Conservation (phyloP, 2,888 invertebrate genomes). For the Drosophila pegasa region DNA sequence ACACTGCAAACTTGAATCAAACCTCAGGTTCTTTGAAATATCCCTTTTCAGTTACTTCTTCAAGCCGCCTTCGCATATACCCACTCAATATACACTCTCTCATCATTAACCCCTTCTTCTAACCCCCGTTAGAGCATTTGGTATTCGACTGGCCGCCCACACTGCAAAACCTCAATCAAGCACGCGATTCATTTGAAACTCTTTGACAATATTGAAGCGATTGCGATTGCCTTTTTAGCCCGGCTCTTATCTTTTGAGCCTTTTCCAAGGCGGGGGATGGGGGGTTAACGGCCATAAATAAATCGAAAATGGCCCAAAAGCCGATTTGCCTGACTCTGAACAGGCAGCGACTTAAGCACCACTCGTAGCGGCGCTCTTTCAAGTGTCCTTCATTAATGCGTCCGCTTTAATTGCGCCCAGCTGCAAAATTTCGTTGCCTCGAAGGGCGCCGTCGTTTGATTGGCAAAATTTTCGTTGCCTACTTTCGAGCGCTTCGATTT, state of each 20-base stretch:
- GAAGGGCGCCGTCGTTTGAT: conserved; percentile 17
- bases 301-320: conserved; percentile 24
- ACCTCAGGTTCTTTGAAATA: neutral
- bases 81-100: no score
- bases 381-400: conserved; percentile 43
- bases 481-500: conserved; percentile 36
- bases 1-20: neutral
- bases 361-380: conserved; percentile 24
- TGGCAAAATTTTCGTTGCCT: conserved; percentile 16
- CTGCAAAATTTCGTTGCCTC: conserved; percentile 20
- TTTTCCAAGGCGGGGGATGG: neutral
- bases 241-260: conserved; percentile 5
- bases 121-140: neutral
- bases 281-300: conserved; percentile 35
- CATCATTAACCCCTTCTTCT: neutral
- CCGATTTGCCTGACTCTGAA: conserved; percentile 25
- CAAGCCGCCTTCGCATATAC: neutral
- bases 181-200: neutral
- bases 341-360: conserved; percentile 14
- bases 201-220: conserved; percentile 3
- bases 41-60: neutral
- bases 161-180: neutral
- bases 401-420: conserved; percentile 40
- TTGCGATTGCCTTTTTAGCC: conserved; percentile 13
- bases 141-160: neutral